These are phyloP conservation scores for Acanthosoma haemorrhoidale DNA, from an alignment of 2,888 invertebrate species.

Conservation along the genomic window DNA sequence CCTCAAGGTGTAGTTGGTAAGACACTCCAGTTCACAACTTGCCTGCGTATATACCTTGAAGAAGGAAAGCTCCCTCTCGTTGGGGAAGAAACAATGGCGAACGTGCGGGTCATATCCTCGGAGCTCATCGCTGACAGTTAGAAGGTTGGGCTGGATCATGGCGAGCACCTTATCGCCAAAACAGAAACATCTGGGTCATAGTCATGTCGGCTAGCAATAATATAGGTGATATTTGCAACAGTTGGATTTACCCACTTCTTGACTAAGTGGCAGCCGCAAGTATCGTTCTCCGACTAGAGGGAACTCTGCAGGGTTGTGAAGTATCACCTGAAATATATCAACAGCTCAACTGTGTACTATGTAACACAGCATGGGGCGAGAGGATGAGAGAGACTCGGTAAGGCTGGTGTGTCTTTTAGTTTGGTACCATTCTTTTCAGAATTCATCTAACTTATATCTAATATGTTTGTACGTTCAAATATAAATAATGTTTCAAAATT, in stretches of 20 bases:
- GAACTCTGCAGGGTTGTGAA: conserved; percentile 64
- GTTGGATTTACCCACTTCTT: conserved; percentile 53
- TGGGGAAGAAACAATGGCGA: conserved; percentile 60
- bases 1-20: conserved; percentile 59
- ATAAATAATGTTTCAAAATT: too few species aligned
- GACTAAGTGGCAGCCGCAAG: conserved; percentile 63
- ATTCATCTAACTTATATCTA: too few species aligned
- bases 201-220: too few species aligned
- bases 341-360: too few species aligned
- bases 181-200: not conserved
- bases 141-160: conserved; percentile 68
- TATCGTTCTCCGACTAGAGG: conserved; percentile 64
- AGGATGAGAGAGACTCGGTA: too few species aligned
- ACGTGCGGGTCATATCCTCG: conserved; percentile 54
- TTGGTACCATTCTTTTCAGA: too few species aligned
- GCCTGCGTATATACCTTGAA: conserved; percentile 66
- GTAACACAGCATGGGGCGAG: too few species aligned
- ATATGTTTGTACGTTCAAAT: too few species aligned
- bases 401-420: too few species aligned
- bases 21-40: conserved; percentile 68
- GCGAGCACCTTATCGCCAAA: conserved; percentile 55
- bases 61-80: conserved; percentile 59
- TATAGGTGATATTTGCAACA: too few species aligned
- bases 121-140: conserved; percentile 64
- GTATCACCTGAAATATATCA: conserved; percentile 44